Conservation (phyloP, 1,140 invertebrate genomes). For the Diprion similis region DNA sequence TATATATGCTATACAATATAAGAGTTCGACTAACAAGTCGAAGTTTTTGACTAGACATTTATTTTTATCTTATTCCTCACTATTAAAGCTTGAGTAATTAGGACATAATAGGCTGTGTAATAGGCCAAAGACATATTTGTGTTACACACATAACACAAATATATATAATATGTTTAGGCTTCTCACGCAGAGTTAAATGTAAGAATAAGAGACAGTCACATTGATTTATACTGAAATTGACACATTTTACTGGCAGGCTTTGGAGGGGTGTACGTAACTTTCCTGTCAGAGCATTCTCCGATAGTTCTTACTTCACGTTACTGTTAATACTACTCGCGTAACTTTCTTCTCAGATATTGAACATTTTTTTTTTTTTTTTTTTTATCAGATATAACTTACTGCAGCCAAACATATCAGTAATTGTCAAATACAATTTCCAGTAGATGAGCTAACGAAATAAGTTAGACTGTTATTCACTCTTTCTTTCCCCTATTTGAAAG, state of each 20-base stretch:
- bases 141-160: background rate
- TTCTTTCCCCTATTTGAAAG: too few relatives aligned
- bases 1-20: background rate
- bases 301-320: background rate
- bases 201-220: background rate
- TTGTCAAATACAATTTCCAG: background rate
- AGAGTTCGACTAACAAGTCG: constrained; percentile 8
- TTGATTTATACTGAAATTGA: background rate
- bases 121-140: background rate
- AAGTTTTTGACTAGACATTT: background rate
- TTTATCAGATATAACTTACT: too few relatives aligned
- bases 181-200: background rate
- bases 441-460: too few relatives aligned
- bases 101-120: background rate
- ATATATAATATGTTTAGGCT: background rate
- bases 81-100: constrained; percentile 6
- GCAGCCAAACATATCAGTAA: background rate
- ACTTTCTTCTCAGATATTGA: background rate
- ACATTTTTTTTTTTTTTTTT: background rate
- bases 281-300: background rate
- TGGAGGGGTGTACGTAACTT: background rate
- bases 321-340: background rate
- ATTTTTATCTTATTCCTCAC: constrained; percentile 1
- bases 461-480: too few relatives aligned
- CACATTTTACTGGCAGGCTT: constrained; percentile 4